Base-by-base conservation (phyloP, 53 echinoderm and acorn worm species). In the Stichopus horrens region DNA sequence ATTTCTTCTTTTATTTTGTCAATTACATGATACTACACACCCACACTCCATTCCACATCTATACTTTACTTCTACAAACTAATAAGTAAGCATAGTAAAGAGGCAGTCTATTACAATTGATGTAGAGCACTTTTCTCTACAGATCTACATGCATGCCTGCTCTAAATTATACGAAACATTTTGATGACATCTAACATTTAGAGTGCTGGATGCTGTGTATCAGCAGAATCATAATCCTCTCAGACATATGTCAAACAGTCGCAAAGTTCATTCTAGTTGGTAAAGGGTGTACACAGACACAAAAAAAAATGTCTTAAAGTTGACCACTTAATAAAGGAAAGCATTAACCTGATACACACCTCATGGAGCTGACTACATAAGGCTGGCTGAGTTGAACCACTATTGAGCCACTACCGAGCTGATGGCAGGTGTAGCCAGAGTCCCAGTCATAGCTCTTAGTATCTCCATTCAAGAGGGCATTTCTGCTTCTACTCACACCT, bases 381-480 rank as follows among this genome's bases (percentile, higher is more conserved):
- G 99, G 99, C 90, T 99, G 99, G 51, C 96, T 96, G 57, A 99
- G 91, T 88, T 99, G 99, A 9, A 99, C 99, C 73, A 99, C 92
- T 74, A 99, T 99, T 13, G 99, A 96, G 0, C 99, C 99, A 83
- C 99, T 99, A 52, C 99, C 99, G 5, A 99, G 93, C 89, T 99
- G 99, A 76, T 99, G 99, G 23, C 99, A 99, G 9, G 99, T 99
- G 82, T 99, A 99, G 7, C 99, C 99, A 6, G 99, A 99, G 93
- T 99, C 99, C 99, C 99, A 99, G 90, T 99, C 99, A 86, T 99
- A 99, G 93, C 96, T 96, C 88, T 94, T 94, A 60, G 99, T 99
- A 90, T 99, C 99, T 20, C 99, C 99, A 76, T 99, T 99, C 60
- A 99, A 89, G 53, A 99, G 90, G 18, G 99, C 99, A 78, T 99